phyloP scores from a whole-genome alignment of 2,113 vertebrate genomes.

The Elgaria multicarinata region DNA sequence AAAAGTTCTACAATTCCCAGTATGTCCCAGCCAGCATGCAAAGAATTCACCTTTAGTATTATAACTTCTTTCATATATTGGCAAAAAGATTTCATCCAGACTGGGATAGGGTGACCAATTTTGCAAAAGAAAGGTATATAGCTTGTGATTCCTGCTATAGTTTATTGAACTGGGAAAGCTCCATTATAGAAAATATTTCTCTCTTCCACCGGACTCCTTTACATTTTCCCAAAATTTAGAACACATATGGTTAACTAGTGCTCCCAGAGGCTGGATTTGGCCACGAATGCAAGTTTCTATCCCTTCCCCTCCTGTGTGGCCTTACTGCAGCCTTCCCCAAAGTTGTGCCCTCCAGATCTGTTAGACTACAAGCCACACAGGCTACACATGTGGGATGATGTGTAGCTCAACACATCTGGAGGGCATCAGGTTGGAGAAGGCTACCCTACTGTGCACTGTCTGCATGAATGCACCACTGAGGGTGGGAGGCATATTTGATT shows the following conservation, averaged over 20 bases:
- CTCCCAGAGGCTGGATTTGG: not conserved
- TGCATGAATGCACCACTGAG: not conserved
- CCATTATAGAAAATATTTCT: not conserved
- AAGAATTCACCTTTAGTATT: no score
- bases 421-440: no score
- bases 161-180: not conserved
- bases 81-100: not conserved
- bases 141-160: no score
- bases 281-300: not conserved
- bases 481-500: not conserved
- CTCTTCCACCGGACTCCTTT: not conserved
- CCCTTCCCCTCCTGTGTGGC: not conserved
- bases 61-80: not conserved
- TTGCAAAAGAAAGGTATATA: not conserved
- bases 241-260: not conserved
- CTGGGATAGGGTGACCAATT: not conserved
- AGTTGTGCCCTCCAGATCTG: no score
- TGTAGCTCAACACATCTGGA: no score
- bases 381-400: no score
- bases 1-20: not conserved
- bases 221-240: not conserved
- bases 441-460: not conserved
- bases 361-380: no score
- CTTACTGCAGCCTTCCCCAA: no score
- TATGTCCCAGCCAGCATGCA: not conserved